Evolutionary conservation across 2,888 invertebrate species (phyloP).

Genomic region (Ptilodon capucinus): DNA sequence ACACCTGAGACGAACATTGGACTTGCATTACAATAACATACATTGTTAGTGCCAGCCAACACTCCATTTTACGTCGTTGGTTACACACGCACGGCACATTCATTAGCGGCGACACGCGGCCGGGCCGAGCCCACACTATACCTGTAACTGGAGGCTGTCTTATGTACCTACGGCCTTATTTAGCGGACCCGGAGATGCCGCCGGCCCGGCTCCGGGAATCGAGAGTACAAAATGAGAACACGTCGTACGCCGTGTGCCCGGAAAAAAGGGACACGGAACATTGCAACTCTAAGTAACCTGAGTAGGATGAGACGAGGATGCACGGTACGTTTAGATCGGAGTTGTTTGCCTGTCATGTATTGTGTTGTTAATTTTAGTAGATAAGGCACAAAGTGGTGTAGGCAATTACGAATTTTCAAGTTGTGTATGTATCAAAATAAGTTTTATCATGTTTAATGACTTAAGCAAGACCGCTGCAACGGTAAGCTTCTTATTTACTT

Average conservation of each 20-base stretch:
- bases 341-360: no score
- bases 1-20: no score
- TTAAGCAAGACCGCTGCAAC: no score
- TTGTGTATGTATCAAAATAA: no score
- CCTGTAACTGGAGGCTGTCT: background rate
- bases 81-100: slow-evolving; percentile 2
- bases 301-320: no score
- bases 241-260: background rate
- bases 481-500: no score
- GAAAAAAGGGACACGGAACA: background rate
- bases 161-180: slow-evolving; percentile 9
- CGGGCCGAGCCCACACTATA: background rate
- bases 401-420: no score
- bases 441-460: no score
- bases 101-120: slow-evolving; percentile 2
- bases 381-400: no score
- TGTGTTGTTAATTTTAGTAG: no score
- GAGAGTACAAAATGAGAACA: background rate
- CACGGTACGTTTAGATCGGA: no score
- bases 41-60: background rate
- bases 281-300: no score
- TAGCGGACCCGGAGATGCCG: slow-evolving; percentile 9
- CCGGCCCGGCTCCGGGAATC: background rate
- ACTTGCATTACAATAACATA: background rate
- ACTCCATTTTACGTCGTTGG: slow-evolving; percentile 4